Conservation (phyloP, 2,113 vertebrate genomes). For the Menura novaehollandiae region DNA sequence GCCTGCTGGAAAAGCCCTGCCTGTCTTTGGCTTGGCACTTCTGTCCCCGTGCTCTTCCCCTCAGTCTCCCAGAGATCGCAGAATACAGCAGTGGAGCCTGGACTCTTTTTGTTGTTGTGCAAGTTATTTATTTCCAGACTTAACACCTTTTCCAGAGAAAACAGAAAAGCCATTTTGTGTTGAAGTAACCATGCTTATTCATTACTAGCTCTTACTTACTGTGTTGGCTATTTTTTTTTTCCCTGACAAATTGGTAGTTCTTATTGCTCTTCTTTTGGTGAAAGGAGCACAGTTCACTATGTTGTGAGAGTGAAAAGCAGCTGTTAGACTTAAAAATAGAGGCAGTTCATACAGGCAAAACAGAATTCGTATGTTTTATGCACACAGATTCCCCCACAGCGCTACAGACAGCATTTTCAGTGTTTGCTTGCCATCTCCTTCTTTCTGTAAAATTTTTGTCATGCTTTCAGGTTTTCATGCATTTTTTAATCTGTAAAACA, state of each 20-base stretch:
- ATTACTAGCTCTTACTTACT: background rate
- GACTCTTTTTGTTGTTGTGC: background rate
- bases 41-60: background rate
- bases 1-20: background rate
- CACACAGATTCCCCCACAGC: background rate
- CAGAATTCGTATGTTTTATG: background rate
- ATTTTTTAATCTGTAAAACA: background rate
- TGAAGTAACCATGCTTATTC: background rate
- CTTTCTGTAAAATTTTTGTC: background rate
- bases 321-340: conserved; percentile 2
- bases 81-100: background rate
- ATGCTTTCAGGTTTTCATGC: background rate
- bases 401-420: background rate
- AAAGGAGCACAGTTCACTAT: background rate
- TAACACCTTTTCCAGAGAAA: background rate
- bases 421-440: background rate
- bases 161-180: background rate
- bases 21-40: background rate
- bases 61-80: accelerated
- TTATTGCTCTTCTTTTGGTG: background rate
- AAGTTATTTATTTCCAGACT: background rate
- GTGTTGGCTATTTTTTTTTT: background rate
- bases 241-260: background rate
- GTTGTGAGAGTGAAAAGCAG: background rate
- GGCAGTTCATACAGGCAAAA: background rate